Evolutionary conservation across 1,140 invertebrate genomes (phyloP), one percentile per base, ranked within the genome.

Genomic region (Diachasmimorpha longicaudata): DNA sequence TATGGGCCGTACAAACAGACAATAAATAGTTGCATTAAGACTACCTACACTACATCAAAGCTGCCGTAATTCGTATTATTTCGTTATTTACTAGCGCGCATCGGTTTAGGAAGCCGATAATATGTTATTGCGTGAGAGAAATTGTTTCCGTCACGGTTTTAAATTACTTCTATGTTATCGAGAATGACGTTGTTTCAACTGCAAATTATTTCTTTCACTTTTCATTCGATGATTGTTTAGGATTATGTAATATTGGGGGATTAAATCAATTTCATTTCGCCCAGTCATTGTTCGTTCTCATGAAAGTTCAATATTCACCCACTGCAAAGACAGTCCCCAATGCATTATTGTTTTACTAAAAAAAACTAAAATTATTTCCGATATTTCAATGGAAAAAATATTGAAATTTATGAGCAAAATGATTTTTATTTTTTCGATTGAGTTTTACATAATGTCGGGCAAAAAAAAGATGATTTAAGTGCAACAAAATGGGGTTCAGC

Each of bases 1-100:
- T 39, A 16, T 37, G 69, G 19, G 19, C 14, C 69, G 69, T 44
- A 44, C 9, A 19, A 19, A 16, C 16, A 19, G 16, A 42, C 69
- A 44, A 70, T 70, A 19, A 70, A 70, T 75, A 76, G 78, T 78
- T 70, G 71, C 70, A 73, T 46, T 10, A 46, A n/a, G 11, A 46
- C 44, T 46, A 46, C 11, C 9, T 46, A 46, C 11, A 11, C 4
- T 46, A n/a, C 44, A 10, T 58, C 52, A 58, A 21, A 10, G 1
- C n/a, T 58, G 2, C 52, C 16, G 52, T 16, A 58, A 58, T 6
- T 58, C 52, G 52, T 21, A 58, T 58, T 58, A n/a, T n/a, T 58
- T 58, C 52, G 21, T 21, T 58, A 16, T 58, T 58, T 58, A 58
- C 52, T 21, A 58, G 52, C 19, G 52, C 52, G 52, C 52, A 58